phyloP scores from a whole-genome alignment of 2,797 vertebrate genomes.

The Gallinago solitaria region DNA sequence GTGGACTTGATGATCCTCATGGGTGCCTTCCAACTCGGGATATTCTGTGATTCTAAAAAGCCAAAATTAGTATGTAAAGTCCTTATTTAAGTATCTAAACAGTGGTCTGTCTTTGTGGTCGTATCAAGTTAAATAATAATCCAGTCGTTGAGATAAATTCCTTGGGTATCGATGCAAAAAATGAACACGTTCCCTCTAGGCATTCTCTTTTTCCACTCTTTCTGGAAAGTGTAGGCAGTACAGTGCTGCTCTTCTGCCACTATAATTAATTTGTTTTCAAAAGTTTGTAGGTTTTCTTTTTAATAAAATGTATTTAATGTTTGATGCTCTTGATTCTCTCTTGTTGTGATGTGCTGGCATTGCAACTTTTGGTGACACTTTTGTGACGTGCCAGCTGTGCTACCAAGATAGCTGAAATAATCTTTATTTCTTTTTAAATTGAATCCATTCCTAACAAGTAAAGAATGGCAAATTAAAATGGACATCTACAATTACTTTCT shows the following conservation, averaged over 20 bases:
- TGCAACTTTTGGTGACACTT: conserved; percentile 12
- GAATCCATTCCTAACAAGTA: neutral
- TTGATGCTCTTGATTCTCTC: neutral
- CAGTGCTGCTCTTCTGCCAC: neutral
- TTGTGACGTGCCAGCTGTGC: neutral
- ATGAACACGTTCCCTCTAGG: neutral
- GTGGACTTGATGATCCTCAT: accelerated
- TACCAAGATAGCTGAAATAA: neutral
- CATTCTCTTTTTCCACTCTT: neutral
- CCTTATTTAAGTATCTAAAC: neutral
- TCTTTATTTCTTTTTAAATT: neutral
- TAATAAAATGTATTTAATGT: neutral
- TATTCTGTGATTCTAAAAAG: neutral
- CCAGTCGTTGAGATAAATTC: neutral
- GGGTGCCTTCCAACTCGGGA: neutral
- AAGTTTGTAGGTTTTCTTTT: neutral
- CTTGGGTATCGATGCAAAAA: neutral
- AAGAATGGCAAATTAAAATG: conserved; percentile 14
- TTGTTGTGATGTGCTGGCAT: neutral
- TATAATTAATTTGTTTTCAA: neutral
- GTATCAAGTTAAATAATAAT: neutral
- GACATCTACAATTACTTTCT: neutral
- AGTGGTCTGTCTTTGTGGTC: neutral
- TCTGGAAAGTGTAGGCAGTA: neutral
- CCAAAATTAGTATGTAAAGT: neutral